These are phyloP conservation scores for Intellagama lesueurii DNA, from an alignment of 2,797 vertebrate species.

Conservation along the genomic window DNA sequence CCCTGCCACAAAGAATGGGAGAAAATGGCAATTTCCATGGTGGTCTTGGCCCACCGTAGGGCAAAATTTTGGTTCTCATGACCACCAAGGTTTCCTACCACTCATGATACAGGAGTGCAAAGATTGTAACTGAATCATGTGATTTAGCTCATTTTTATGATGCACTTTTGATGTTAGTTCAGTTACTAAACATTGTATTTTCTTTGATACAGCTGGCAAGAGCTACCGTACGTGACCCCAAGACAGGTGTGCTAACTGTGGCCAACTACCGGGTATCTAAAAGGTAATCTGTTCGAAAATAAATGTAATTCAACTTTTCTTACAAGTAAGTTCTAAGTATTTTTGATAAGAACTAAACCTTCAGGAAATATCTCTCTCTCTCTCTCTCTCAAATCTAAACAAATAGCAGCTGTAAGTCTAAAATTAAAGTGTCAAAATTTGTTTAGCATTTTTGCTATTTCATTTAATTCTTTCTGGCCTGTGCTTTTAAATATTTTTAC, in stretches of 20 bases:
- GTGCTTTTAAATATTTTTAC: background rate
- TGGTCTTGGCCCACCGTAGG: too few relatives aligned
- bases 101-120: background rate
- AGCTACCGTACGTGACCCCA: slow-evolving; percentile 96
- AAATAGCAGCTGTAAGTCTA: background rate
- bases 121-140: background rate
- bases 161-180: slow-evolving; percentile 30
- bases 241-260: slow-evolving; percentile 94
- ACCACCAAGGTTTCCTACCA: fast-evolving
- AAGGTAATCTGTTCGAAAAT: slow-evolving; percentile 81
- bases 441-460: background rate
- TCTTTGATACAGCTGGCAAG: slow-evolving; percentile 86
- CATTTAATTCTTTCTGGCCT: background rate
- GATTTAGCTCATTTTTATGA: background rate
- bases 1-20: too few relatives aligned
- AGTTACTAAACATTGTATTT: slow-evolving; percentile 52
- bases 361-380: background rate
- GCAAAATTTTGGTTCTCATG: too few relatives aligned
- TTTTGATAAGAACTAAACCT: background rate
- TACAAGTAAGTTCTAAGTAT: background rate
- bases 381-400: background rate
- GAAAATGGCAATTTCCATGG: too few relatives aligned
- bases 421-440: background rate
- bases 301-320: background rate
- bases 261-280: slow-evolving; percentile 97